Percentiles rank a stretch among this genome's conserved stretches.
These are phyloP conservation scores for Paedocypris micromegethes DNA, from an alignment of 2,797 vertebrate species.

Conservation along the genomic window DNA sequence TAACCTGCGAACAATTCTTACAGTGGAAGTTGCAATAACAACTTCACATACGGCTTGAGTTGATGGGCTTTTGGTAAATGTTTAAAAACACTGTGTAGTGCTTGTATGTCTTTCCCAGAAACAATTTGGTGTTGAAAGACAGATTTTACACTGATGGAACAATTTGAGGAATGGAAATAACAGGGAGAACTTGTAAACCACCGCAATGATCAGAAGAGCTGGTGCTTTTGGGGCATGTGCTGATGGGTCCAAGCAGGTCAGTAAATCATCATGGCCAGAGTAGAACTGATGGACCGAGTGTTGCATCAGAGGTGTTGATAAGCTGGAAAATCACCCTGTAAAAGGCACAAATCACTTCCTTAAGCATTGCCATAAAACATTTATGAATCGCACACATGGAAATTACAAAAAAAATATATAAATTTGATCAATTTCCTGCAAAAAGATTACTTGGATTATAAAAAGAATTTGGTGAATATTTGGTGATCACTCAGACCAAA, in stretches of 20 bases:
- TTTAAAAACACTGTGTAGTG: conserved; percentile 42
- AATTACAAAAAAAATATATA: conserved; percentile 24
- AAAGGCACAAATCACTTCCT: conserved; percentile 11
- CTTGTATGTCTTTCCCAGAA: conserved; percentile 37
- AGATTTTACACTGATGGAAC: conserved; percentile 43
- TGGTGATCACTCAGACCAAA: too few species aligned
- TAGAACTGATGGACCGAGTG: not conserved
- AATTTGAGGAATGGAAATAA: conserved; percentile 45
- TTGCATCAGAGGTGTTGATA: conserved; percentile 33
- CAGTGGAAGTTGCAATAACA: conserved; percentile 45
- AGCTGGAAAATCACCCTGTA: conserved; percentile 22
- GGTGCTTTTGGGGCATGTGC: conserved; percentile 26
- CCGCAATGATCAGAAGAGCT: conserved; percentile 33
- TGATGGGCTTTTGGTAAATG: conserved; percentile 42
- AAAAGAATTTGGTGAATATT: too few species aligned
- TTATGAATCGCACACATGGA: conserved; percentile 32
- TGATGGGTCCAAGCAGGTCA: conserved; percentile 31
- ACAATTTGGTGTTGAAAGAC: conserved; percentile 45
- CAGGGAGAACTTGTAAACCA: conserved; percentile 31
- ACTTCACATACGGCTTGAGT: conserved; percentile 26
- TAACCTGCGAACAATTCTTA: conserved; percentile 53
- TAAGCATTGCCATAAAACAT: conserved; percentile 26
- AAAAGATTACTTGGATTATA: conserved; percentile 1
- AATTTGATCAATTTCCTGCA: conserved; percentile 28
- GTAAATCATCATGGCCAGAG: conserved; percentile 36